These are phyloP conservation scores for Pica pica DNA, from an alignment of 2,113 vertebrate species.

Conservation along the genomic window DNA sequence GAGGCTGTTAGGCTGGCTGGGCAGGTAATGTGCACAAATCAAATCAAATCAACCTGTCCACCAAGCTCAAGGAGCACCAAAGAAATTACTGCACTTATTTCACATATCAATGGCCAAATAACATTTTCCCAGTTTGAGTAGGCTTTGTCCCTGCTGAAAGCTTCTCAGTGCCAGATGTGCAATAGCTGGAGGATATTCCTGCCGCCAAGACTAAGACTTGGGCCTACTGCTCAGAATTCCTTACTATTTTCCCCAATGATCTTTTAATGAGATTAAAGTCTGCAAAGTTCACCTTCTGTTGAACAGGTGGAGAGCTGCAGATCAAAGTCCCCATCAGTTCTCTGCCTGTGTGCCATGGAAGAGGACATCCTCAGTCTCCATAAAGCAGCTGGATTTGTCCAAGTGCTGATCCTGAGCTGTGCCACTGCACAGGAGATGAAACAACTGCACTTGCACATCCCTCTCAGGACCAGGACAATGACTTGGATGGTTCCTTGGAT, in stretches of 20 bases:
- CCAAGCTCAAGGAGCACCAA: not conserved
- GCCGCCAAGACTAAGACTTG: not conserved
- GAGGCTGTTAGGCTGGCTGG: not conserved
- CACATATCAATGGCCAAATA: not conserved
- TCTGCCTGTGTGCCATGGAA: not conserved
- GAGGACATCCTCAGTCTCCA: not conserved
- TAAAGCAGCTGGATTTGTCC: not conserved
- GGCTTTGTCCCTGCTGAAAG: not conserved
- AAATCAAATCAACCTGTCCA: not conserved
- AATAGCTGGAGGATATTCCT: not conserved
- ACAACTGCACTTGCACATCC: fast-evolving
- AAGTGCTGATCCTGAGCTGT: not conserved
- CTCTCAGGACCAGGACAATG: not conserved
- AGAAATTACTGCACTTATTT: not conserved
- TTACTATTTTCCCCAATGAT: not conserved
- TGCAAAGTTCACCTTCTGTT: not conserved
- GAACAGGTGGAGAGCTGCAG: not conserved
- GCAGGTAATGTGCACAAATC: not conserved
- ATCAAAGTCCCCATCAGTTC: not conserved
- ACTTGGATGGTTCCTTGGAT: not conserved
- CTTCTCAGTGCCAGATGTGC: not conserved
- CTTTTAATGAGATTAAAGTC: not conserved
- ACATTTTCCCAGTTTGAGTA: not conserved
- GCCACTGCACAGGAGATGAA: not conserved
- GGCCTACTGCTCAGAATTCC: not conserved